Evolutionary conservation across 1,140 invertebrate species (phyloP), one percentile per base, ranked within the genome.

Genomic region (Zaprionus capensis): DNA sequence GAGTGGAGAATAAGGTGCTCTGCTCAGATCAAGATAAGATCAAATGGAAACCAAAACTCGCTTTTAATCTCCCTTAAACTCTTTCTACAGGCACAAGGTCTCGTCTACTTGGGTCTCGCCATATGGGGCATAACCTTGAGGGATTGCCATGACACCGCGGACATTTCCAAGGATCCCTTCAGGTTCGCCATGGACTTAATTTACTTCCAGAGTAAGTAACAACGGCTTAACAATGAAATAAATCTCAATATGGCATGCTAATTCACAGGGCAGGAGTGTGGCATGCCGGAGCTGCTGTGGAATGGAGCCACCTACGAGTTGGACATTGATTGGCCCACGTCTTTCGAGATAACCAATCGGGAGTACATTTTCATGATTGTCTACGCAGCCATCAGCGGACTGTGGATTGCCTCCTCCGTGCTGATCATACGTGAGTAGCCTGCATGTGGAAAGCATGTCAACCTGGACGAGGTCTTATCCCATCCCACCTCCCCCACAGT

Each of bases 321-420:
- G 2, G 0, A 5, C 0, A 76, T 92, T 24, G 26, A 83, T 51
- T 91, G 82, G 84, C 0, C 6, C 0, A 82, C 73, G 38, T 92
- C 91, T 3, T 78, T 53, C 26, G 34, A 14, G 6, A 55, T 92
- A 6, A 84, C 82, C 11, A 38, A 92, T 61, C 71, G 91, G 7
- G 83, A 81, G 38, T 91, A 74, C 28, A 87, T 91, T 26, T 90
- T 92, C 20, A 72, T 92, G 72, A 77, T 92, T 7, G 74, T 67
- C 55, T 92, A 92, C 75, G 88, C 91, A 1, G 85, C 75, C 28
- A 17, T 92, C n/a, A 92, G 91, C 59, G 82, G 81, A 1, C 28
- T 91, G 1, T 92, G 91, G 91, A 36, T 92, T 5, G 78, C 87
- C 15, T 78, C 91, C 12, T 92, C 91, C 2, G 55, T 70, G 15